Base-by-base conservation (phyloP, 2,797 vertebrate genomes). In the Moxostoma hubbsi region DNA sequence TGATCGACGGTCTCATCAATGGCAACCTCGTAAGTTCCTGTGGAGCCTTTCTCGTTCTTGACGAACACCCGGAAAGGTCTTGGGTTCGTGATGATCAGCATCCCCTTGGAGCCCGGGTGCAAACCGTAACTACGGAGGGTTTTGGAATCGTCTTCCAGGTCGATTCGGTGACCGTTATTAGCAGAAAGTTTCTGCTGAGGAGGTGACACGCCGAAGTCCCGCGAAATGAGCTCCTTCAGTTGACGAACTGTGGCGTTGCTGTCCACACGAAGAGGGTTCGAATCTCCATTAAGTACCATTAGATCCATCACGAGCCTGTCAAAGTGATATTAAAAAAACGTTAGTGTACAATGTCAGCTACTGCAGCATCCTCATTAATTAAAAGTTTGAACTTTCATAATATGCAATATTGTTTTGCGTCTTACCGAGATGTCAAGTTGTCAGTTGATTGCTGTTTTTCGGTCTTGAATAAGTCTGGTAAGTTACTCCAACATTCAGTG, bases 61-160 rank as follows among this genome's bases (percentile, higher is more conserved):
- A 94, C 80, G 53, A 92, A 93, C 76, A 94, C 90, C 66, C 93
- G 87, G 24, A 84, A 16, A 16, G 53, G 10, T 0, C 5, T 0
- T 0, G 88, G 87, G 50, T 87, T 15, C 0, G 54, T 83, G 55
- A 91, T 9, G 85, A 93, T 82, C 76, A 93, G 86, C 0, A 68
- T 74, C 47, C 93, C 75, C 2, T 0, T 67, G 63, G 87, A 90
- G 0, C 89, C 89, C 0, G 78, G 0, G 1, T 7, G 5, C 13
- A 94, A 0, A 0, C 85, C 84, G 81, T 89, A 92, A 57, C 0
- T 43, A 10, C 70, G 5, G 13, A 94, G 0, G 0, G 6, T 0
- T 53, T 1, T 61, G 0, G 47, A 1, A 63, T 92, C 84, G 11
- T 92, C 69, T 6, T 10, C 82, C 47, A 93, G 90, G 0, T 5